Evolutionary conservation across 2,797 vertebrate species (phyloP).

Genomic region (Sternarchorhynchus goeldii): DNA sequence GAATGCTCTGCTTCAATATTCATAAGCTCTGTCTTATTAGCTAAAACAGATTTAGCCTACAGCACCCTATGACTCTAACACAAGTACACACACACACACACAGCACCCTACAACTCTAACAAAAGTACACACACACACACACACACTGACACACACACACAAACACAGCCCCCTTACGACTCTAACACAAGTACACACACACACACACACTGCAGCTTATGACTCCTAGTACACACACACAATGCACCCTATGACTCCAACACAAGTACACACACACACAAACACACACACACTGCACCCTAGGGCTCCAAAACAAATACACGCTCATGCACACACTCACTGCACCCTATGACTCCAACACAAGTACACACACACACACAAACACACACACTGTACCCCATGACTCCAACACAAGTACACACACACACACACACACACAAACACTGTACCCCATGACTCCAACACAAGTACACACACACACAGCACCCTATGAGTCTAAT

Average conservation of each 20-base stretch:
- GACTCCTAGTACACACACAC: too few species aligned
- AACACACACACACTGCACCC: neutral
- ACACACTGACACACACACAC: neutral
- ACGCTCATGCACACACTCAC: too few species aligned
- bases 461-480: too few species aligned
- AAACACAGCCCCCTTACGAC: neutral
- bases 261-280: neutral
- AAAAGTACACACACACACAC: conserved; percentile 18
- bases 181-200: neutral
- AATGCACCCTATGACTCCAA: too few species aligned
- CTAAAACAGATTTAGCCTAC: conserved; percentile 24
- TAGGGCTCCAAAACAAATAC: too few species aligned
- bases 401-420: too few species aligned
- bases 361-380: too few species aligned
- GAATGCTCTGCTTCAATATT: conserved; percentile 27
- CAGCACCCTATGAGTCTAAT: conserved; percentile 8
- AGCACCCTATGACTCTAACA: too few species aligned
- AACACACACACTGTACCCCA: too few species aligned
- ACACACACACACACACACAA: neutral
- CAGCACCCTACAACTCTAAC: conserved; percentile 8
- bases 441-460: neutral
- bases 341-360: too few species aligned
- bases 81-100: neutral
- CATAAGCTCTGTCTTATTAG: conserved; percentile 39
- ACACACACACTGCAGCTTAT: neutral